Conservation (phyloP, 2,113 vertebrate species). For the Uria lomvia region DNA sequence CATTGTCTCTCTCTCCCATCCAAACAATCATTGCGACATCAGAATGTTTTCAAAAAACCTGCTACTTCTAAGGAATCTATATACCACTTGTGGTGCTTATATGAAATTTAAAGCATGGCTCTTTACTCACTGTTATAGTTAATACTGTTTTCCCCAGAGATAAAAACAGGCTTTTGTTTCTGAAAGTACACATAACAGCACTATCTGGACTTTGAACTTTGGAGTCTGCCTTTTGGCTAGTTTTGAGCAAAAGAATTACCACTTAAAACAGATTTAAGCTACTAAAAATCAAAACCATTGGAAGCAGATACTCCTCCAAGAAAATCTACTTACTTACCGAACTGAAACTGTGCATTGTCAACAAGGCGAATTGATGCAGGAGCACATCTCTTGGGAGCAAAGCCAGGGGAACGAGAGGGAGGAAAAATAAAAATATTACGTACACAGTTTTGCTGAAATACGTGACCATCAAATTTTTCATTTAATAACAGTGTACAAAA, state of each 20-base stretch:
- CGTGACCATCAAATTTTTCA: background rate
- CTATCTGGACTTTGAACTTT: background rate
- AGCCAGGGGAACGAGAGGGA: background rate
- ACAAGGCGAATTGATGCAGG: conserved; percentile 97
- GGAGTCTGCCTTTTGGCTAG: background rate
- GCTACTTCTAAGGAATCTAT: background rate
- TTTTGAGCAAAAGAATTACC: background rate
- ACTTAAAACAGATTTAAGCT: background rate
- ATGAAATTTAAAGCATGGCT: background rate
- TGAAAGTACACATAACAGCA: background rate
- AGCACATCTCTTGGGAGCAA: conserved; percentile 87
- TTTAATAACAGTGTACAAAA: background rate
- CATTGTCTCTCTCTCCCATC: background rate
- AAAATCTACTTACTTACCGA: conserved; percentile 81
- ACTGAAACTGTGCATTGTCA: conserved; percentile 96
- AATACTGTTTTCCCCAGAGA: background rate
- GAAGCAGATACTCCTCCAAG: background rate
- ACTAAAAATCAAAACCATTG: background rate
- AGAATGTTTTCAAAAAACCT: background rate
- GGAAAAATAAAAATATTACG: background rate
- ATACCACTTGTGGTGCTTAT: background rate
- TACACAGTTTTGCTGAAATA: background rate
- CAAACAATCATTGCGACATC: background rate
- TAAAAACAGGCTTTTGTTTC: background rate
- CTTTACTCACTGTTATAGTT: background rate